A percentile compares a stretch with the other conserved stretches of the same genome.
Conservation (phyloP, 2,113 vertebrate species). For the Trachemys scripta region DNA sequence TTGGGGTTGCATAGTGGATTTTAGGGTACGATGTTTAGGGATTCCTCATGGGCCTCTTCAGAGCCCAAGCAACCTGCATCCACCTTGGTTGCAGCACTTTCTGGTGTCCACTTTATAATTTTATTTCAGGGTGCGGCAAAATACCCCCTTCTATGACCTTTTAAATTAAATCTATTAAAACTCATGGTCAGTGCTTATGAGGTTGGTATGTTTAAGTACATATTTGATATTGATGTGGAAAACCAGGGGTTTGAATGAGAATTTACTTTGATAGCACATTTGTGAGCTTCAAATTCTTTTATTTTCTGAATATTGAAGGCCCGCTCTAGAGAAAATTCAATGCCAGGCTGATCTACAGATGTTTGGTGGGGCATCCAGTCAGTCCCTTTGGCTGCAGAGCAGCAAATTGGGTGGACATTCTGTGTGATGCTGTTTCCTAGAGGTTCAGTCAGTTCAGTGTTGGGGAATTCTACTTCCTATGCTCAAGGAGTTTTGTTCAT, state of each 20-base stretch:
- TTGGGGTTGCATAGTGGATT: background rate
- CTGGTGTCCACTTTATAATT: background rate
- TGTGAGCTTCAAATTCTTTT: background rate
- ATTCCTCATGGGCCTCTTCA: background rate
- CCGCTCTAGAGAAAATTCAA: background rate
- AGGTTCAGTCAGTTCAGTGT: background rate
- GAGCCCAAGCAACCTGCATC: background rate
- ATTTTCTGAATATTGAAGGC: fast-evolving
- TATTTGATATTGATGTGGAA: background rate
- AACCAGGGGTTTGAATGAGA: background rate
- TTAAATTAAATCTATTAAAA: background rate
- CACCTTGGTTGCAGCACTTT: background rate
- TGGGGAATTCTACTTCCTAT: fast-evolving
- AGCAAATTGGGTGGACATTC: fast-evolving
- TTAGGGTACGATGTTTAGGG: background rate
- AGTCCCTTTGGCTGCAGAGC: background rate
- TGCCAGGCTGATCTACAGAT: fast-evolving
- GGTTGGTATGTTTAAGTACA: background rate
- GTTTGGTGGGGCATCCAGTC: background rate
- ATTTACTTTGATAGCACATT: background rate
- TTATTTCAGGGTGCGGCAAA: background rate
- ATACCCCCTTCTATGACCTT: background rate
- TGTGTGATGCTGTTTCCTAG: background rate
- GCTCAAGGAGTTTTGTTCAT: background rate
- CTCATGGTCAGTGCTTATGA: background rate